Percentiles rank a stretch among this genome's conserved stretches.
These are phyloP conservation scores for Periophthalmus magnuspinnatus DNA, from an alignment of 2,797 vertebrate species.

Conservation along the genomic window DNA sequence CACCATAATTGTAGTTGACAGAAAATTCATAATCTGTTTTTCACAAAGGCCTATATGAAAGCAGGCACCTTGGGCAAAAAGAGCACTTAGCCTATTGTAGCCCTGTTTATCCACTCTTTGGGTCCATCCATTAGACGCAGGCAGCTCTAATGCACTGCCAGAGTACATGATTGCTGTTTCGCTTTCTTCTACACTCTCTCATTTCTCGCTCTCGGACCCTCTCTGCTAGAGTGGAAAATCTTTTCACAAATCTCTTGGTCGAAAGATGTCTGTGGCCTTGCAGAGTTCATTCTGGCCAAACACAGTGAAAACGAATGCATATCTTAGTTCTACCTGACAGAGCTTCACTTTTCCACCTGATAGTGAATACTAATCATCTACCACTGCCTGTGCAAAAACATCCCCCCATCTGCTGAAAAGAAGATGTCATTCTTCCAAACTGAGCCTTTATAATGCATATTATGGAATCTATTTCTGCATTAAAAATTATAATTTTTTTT, in stretches of 20 bases:
- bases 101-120: conserved; percentile 55
- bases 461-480: not conserved
- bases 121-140: conserved; percentile 51
- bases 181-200: conserved; percentile 28
- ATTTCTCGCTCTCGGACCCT: conserved; percentile 43
- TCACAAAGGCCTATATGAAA: conserved; percentile 22
- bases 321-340: conserved; percentile 63
- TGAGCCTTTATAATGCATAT: not conserved
- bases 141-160: conserved; percentile 54
- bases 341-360: conserved; percentile 61
- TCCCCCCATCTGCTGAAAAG: conserved; percentile 13
- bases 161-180: conserved; percentile 46
- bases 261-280: conserved; percentile 30
- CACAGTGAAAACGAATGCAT: conserved; percentile 41
- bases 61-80: conserved; percentile 56
- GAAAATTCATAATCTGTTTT: not conserved
- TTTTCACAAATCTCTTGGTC: conserved; percentile 42
- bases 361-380: conserved; percentile 62
- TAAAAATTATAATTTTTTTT: too few species aligned
- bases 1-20: conserved; percentile 10
- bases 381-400: conserved; percentile 30
- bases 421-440: not conserved
- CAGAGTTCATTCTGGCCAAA: conserved; percentile 23
- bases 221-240: conserved; percentile 58
- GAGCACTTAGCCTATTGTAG: conserved; percentile 42